Evolutionary conservation across 2,113 vertebrate species (phyloP).

Genomic region (Brachirus orientalis): DNA sequence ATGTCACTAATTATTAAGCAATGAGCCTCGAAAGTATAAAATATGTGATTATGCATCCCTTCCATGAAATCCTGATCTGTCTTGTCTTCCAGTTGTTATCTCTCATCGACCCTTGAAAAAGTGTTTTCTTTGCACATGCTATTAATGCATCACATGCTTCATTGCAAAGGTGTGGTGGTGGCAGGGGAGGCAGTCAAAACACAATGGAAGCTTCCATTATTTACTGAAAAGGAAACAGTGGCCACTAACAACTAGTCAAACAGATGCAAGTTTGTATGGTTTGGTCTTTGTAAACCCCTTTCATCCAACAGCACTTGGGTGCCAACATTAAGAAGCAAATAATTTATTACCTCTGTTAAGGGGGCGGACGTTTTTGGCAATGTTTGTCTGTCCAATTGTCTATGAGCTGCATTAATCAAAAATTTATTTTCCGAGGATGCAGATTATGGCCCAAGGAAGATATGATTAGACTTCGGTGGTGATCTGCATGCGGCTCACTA

Average conservation of each 20-base stretch:
- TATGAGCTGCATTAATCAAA: no score
- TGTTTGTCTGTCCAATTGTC: no score
- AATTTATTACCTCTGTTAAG: no score
- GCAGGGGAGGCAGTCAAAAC: conserved; percentile 29
- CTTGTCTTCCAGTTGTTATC: conserved; percentile 43
- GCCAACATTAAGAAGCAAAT: no score
- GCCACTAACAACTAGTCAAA: conserved; percentile 23
- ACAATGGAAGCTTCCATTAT: conserved; percentile 7
- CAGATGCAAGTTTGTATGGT: conserved; percentile 3
- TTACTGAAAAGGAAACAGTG: conserved; percentile 18
- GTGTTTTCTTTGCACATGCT: conserved; percentile 38
- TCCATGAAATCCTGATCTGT: conserved; percentile 28
- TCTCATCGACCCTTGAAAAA: conserved; percentile 18
- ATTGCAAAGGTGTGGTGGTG: conserved; percentile 47
- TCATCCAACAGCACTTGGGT: no score
- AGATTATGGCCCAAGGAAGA: no score
- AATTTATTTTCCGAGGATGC: no score
- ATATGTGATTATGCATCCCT: conserved; percentile 15
- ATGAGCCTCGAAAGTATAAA: neutral
- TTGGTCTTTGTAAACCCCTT: conserved; percentile 8
- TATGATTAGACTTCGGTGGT: no score
- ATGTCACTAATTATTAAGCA: no score
- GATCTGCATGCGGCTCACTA: no score
- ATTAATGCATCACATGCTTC: conserved; percentile 56
- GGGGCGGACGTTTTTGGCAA: no score